A percentile compares a stretch with the other conserved stretches of the same genome.
Evolutionary conservation across 2,113 vertebrate genomes (phyloP).

Genomic region (Larimichthys polyactis): DNA sequence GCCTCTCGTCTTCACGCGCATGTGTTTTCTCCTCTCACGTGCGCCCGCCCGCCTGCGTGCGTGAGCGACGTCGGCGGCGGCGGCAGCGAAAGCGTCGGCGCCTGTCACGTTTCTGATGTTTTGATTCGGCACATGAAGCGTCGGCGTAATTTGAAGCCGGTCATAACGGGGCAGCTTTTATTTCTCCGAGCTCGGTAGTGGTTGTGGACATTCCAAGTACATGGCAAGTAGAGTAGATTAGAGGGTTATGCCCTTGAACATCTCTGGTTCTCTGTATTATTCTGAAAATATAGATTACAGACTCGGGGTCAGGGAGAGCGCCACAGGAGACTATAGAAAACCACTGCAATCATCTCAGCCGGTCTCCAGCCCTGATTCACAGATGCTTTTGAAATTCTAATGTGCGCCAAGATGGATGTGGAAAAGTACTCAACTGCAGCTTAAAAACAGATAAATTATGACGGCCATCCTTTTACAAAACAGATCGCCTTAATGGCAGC

Average conservation of each 20-base stretch:
- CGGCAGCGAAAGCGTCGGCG: no score
- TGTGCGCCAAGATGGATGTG: slow-evolving; percentile 73
- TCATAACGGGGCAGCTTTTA: slow-evolving; percentile 33
- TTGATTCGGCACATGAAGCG: background rate
- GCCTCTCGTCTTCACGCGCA: slow-evolving; percentile 40
- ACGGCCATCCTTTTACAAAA: slow-evolving; percentile 63
- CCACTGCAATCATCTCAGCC: slow-evolving; percentile 74
- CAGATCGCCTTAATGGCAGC: slow-evolving; percentile 63
- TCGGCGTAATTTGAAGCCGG: background rate
- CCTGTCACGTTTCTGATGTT: background rate
- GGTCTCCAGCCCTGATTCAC: slow-evolving; percentile 57
- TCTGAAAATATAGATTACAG: slow-evolving; percentile 80
- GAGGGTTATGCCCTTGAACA: slow-evolving; percentile 79
- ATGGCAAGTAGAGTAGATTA: slow-evolving; percentile 78
- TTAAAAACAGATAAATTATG: slow-evolving; percentile 74
- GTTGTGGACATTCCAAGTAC: slow-evolving; percentile 61
- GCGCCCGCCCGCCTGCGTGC: background rate
- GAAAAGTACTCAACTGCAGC: slow-evolving; percentile 65
- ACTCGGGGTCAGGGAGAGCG: slow-evolving; percentile 67
- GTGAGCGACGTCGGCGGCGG: background rate
- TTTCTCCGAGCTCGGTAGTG: slow-evolving; percentile 43
- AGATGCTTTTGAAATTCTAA: slow-evolving; percentile 75
- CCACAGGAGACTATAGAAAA: slow-evolving; percentile 74
- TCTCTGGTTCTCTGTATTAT: slow-evolving; percentile 75
- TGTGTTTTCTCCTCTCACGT: background rate